Evolutionary conservation across 2,888 invertebrate species (phyloP).

Genomic region (Ceraclea dissimilis): DNA sequence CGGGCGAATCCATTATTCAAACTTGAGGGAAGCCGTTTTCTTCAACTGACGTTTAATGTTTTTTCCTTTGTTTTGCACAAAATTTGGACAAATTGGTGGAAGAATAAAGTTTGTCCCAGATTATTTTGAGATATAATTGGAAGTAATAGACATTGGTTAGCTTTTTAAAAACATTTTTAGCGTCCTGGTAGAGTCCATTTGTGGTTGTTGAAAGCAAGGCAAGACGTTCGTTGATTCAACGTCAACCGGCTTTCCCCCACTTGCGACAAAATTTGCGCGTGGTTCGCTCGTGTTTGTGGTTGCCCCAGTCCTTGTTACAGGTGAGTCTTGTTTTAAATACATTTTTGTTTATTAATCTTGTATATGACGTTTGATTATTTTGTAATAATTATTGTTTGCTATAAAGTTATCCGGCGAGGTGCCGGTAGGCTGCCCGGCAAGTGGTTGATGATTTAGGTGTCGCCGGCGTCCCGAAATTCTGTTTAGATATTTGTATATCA

Average conservation of each 20-base stretch:
- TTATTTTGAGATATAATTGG: too few species aligned
- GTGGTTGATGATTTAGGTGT: neutral
- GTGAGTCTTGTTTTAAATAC: conserved; percentile 7
- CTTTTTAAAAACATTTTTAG: conserved; percentile 3
- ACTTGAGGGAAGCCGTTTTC: conserved; percentile 37
- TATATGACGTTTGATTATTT: conserved; percentile 2
- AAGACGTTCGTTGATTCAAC: conserved; percentile 19
- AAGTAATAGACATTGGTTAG: neutral
- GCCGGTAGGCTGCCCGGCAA: conserved; percentile 4
- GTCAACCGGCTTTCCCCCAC: conserved; percentile 20
- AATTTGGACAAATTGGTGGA: neutral
- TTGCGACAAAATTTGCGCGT: conserved; percentile 23
- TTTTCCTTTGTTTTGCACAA: neutral
- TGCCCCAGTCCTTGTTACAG: conserved; percentile 6
- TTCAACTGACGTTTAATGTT: neutral
- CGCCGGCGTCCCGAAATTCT: neutral
- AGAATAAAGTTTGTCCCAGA: neutral
- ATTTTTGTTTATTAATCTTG: neutral
- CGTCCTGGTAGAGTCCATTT: conserved; percentile 19
- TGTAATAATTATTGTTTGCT: neutral
- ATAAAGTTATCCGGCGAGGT: conserved; percentile 2
- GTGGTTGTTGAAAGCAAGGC: conserved; percentile 11
- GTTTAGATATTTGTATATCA: neutral
- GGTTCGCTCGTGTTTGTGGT: conserved; percentile 17
- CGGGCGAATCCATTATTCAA: conserved; percentile 19